phyloP scores from a whole-genome alignment of 2,797 vertebrate genomes.

The Otus scops region DNA sequence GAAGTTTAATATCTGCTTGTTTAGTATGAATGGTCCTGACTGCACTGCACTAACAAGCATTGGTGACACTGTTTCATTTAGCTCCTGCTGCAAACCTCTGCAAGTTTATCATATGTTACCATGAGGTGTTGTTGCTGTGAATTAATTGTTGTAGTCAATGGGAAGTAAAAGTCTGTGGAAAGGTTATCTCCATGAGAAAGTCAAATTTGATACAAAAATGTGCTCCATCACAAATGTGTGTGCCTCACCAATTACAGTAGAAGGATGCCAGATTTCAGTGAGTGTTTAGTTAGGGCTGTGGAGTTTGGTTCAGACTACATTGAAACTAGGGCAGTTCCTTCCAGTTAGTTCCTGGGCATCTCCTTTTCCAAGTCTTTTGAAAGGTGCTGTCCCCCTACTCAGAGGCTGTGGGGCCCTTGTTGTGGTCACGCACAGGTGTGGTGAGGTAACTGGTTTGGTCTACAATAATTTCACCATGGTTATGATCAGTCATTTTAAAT shows the following conservation, averaged over 20 bases:
- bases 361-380: neutral
- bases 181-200: neutral
- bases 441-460: neutral
- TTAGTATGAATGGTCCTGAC: neutral
- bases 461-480: neutral
- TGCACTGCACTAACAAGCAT: neutral
- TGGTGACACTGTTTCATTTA: neutral
- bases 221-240: neutral
- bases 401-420: neutral
- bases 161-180: neutral
- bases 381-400: neutral
- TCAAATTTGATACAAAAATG: neutral
- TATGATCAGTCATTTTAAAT: neutral
- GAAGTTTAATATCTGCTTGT: neutral
- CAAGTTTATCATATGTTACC: fast-evolving
- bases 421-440: neutral
- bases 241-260: neutral
- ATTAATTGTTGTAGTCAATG: neutral
- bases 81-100: neutral
- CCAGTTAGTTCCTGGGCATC: neutral
- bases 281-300: neutral
- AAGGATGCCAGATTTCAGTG: neutral
- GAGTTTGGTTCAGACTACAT: neutral
- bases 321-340: neutral
- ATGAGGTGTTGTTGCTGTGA: neutral